A percentile compares a stretch with the other conserved stretches of the same genome.
Conservation (phyloP, 2,113 vertebrate genomes). For the Poeciliopsis prolifica region DNA sequence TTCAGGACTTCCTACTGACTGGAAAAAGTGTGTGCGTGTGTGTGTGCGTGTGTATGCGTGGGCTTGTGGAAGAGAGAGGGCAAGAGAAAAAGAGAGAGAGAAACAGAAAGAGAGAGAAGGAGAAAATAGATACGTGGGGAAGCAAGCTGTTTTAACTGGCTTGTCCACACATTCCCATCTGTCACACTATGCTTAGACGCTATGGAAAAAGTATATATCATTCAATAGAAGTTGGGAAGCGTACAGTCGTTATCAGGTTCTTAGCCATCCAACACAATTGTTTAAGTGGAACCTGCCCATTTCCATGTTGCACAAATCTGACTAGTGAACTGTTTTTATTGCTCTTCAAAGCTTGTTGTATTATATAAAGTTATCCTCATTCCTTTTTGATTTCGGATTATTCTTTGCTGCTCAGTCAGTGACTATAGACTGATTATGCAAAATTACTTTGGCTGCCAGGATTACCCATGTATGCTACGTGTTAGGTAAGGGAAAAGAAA, state of each 20-base stretch:
- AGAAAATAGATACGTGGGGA: slow-evolving; percentile 16
- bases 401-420: slow-evolving; percentile 6
- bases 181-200: slow-evolving; percentile 57
- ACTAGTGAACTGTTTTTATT: slow-evolving; percentile 12
- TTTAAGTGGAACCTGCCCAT: slow-evolving; percentile 34
- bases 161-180: slow-evolving; percentile 58
- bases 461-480: slow-evolving; percentile 2
- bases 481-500: not conserved
- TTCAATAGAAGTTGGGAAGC: slow-evolving; percentile 35
- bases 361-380: not conserved
- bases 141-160: slow-evolving; percentile 53
- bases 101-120: not conserved
- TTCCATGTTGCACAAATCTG: slow-evolving; percentile 28
- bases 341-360: not conserved
- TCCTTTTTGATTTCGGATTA: slow-evolving; percentile 14
- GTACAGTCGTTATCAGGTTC: slow-evolving; percentile 50
- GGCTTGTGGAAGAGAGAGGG: not conserved
- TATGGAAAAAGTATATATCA: slow-evolving; percentile 37
- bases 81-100: not conserved
- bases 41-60: not conserved
- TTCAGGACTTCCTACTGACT: slow-evolving; percentile 64
- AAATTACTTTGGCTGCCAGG: slow-evolving; percentile 12
- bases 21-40: slow-evolving; percentile 9
- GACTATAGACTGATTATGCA: slow-evolving; percentile 1
- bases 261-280: slow-evolving; percentile 42